Percentiles rank a stretch among this genome's conserved stretches.
These are phyloP conservation scores for Gila robusta DNA, from an alignment of 2,797 vertebrate genomes.

Conservation along the genomic window DNA sequence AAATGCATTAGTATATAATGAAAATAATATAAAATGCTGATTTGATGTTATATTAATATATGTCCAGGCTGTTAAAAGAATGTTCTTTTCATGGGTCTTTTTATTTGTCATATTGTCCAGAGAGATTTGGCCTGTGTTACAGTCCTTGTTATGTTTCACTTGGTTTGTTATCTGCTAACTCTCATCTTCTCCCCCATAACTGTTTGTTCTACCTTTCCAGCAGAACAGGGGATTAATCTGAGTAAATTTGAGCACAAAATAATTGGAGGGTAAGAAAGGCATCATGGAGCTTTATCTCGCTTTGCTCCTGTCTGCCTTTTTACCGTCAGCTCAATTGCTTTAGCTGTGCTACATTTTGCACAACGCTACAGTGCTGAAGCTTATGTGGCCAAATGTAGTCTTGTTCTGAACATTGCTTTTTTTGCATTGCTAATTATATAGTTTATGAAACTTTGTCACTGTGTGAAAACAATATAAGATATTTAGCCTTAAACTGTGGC, in stretches of 20 bases:
- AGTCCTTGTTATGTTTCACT: constrained; percentile 72
- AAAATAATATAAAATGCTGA: no score
- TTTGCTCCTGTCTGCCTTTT: constrained; percentile 72
- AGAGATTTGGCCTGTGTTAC: constrained; percentile 77
- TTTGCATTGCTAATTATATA: constrained; percentile 13
- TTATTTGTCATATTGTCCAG: constrained; percentile 13
- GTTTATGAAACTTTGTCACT: neutral
- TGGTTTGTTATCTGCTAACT: constrained; percentile 50
- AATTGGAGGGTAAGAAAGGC: constrained; percentile 81
- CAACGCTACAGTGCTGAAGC: constrained; percentile 47
- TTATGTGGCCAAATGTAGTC: constrained; percentile 23
- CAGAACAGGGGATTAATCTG: constrained; percentile 81
- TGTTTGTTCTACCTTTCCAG: constrained; percentile 76
- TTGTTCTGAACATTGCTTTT: constrained; percentile 19
- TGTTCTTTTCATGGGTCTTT: constrained; percentile 22
- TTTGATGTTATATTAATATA: neutral
- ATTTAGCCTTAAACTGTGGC: neutral
- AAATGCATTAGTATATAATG: neutral
- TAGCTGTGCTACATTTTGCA: constrained; percentile 56
- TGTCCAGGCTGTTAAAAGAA: neutral
- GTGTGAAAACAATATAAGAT: neutral
- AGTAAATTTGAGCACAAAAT: constrained; percentile 78
- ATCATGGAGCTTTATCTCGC: constrained; percentile 70
- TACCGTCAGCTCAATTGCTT: constrained; percentile 76
- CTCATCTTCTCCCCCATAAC: constrained; percentile 57